phyloP scores from a whole-genome alignment of 2,113 vertebrate species.

The Pagrus major region DNA sequence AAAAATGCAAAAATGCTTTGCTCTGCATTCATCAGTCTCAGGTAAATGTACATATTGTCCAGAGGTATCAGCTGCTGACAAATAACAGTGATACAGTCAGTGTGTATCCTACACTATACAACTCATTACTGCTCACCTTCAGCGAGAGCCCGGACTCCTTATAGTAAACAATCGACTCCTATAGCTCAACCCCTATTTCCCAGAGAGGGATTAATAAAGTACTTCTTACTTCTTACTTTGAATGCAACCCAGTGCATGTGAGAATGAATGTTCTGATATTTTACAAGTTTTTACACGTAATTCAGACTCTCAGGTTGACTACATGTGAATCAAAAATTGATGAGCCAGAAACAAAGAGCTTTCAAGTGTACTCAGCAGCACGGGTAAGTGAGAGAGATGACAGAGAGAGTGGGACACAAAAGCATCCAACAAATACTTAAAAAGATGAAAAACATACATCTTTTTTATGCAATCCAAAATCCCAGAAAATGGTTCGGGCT shows the following conservation, averaged over 20 bases:
- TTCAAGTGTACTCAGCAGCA: conserved; percentile 17
- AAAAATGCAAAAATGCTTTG: no score
- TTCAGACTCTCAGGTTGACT: conserved; percentile 25
- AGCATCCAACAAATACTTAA: conserved; percentile 1
- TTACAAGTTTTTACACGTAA: background rate
- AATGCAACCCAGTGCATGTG: background rate
- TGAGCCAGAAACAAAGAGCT: conserved; percentile 35
- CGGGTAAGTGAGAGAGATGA: conserved; percentile 19
- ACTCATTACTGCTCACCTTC: conserved; percentile 8
- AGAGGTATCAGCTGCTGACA: no score
- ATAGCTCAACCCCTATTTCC: background rate
- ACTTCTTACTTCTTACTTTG: background rate
- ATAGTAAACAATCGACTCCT: background rate
- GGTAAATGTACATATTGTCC: no score
- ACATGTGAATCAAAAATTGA: conserved; percentile 37
- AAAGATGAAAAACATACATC: conserved; percentile 10
- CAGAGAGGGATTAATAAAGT: background rate
- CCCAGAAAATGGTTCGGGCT: background rate
- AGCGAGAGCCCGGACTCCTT: background rate
- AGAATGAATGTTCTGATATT: conserved; percentile 19
- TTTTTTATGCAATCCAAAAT: background rate
- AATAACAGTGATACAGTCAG: no score
- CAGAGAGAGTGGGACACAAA: conserved; percentile 30
- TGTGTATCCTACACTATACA: background rate
- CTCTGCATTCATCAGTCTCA: no score